Evolutionary conservation across 2,113 vertebrate genomes (phyloP).

Genomic region (Lophotis ruficrista): DNA sequence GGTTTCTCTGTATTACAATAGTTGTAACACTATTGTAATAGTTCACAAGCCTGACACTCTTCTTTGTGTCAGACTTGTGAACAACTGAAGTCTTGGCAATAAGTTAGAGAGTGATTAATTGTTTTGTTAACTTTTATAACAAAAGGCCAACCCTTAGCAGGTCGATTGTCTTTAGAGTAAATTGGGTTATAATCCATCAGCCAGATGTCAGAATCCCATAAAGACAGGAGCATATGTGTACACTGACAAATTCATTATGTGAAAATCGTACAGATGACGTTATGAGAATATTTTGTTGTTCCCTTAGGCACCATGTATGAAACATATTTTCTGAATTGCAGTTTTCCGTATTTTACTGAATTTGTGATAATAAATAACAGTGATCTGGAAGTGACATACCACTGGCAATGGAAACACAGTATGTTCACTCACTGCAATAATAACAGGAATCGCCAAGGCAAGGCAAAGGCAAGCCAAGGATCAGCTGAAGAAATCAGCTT

Average conservation of each 20-base stretch:
- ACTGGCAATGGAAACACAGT: not conserved
- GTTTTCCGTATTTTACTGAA: slow-evolving; percentile 38
- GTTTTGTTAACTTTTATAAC: slow-evolving; percentile 53
- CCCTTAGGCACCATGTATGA: not conserved
- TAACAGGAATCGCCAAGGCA: not conserved
- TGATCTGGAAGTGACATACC: not conserved
- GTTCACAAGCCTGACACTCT: too few relatives aligned
- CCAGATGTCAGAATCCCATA: not conserved
- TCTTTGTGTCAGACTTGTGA: slow-evolving; percentile 11
- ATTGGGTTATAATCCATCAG: slow-evolving; percentile 53
- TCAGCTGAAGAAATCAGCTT: not conserved
- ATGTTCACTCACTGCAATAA: not conserved
- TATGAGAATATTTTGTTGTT: not conserved
- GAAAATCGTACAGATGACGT: not conserved
- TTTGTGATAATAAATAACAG: slow-evolving; percentile 2
- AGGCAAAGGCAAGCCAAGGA: not conserved
- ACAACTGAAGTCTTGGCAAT: slow-evolving; percentile 18
- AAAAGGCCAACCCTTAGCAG: slow-evolving; percentile 24
- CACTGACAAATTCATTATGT: slow-evolving; percentile 14
- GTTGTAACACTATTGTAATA: too few relatives aligned
- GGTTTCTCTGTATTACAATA: not conserved
- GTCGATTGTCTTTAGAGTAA: slow-evolving; percentile 36
- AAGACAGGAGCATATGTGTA: not conserved
- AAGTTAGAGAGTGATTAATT: slow-evolving; percentile 51
- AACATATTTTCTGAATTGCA: slow-evolving; percentile 1